Evolutionary conservation across 1,140 invertebrate species (phyloP).

Genomic region (Drosophila navojoa): DNA sequence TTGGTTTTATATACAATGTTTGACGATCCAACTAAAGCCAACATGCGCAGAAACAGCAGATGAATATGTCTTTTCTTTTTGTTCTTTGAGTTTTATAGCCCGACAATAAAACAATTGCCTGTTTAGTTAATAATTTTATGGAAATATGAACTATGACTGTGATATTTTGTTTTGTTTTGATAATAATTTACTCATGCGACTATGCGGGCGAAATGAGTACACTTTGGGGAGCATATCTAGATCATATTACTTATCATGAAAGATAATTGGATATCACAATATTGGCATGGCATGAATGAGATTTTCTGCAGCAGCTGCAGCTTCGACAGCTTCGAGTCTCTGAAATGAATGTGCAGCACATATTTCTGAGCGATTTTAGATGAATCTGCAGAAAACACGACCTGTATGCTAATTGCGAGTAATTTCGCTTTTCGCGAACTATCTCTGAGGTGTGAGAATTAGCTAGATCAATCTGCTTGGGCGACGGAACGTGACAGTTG

Average conservation of each 20-base stretch:
- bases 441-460: slow-evolving; percentile 53
- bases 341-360: slow-evolving; percentile 47
- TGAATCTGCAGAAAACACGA: slow-evolving; percentile 31
- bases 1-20: neutral
- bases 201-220: no score
- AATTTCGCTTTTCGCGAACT: slow-evolving; percentile 39
- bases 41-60: slow-evolving; percentile 15
- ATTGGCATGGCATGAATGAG: slow-evolving; percentile 15
- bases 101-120: no score
- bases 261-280: neutral
- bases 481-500: slow-evolving; percentile 60
- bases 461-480: slow-evolving; percentile 34
- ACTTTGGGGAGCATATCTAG: neutral
- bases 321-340: neutral
- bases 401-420: slow-evolving; percentile 37
- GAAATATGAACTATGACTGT: no score
- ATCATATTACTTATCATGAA: neutral
- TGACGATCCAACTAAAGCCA: neutral
- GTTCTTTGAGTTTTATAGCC: neutral
- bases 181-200: no score
- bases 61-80: slow-evolving; percentile 6
- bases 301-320: slow-evolving; percentile 20
- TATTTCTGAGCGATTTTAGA: slow-evolving; percentile 31
- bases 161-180: no score
- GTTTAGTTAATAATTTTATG: no score